Conservation (phyloP, 1,140 invertebrate species). For the Asbolus verrucosus region DNA sequence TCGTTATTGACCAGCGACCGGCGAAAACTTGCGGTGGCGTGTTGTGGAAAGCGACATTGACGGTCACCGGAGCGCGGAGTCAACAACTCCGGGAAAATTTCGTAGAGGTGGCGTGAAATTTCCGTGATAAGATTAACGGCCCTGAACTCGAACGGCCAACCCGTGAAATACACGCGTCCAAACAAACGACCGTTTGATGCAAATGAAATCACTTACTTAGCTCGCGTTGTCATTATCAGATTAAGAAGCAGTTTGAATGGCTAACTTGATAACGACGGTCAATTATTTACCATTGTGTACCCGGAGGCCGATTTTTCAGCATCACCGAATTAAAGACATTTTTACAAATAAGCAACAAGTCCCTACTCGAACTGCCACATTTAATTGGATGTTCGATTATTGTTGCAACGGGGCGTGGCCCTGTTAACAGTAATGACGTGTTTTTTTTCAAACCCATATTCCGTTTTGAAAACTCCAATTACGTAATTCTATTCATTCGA, state of each 20-base stretch:
- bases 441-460: slow-evolving; percentile 21
- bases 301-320: background rate
- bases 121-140: slow-evolving; percentile 34
- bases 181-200: slow-evolving; percentile 36
- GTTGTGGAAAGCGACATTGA: slow-evolving; percentile 13
- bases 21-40: slow-evolving; percentile 1
- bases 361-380: background rate
- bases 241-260: slow-evolving; percentile 36
- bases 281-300: slow-evolving; percentile 30
- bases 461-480: too few species aligned
- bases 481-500: slow-evolving; percentile 15
- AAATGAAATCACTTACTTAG: slow-evolving; percentile 39
- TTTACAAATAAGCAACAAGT: slow-evolving; percentile 33
- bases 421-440: slow-evolving; percentile 31
- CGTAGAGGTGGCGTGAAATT: slow-evolving; percentile 28
- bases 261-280: slow-evolving; percentile 37
- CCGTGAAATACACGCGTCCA: slow-evolving; percentile 37
- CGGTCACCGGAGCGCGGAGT: slow-evolving; percentile 33
- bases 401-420: slow-evolving; percentile 9
- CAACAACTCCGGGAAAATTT: slow-evolving; percentile 34
- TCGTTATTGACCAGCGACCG: slow-evolving; percentile 3
- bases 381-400: slow-evolving; percentile 37
- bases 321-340: slow-evolving; percentile 7
- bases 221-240: slow-evolving; percentile 37
- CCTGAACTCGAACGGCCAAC: slow-evolving; percentile 32